Percentiles rank a stretch among this genome's conserved stretches.
These are phyloP conservation scores for Carposina sasakii DNA, from an alignment of 1,140 invertebrate genomes.

Conservation along the genomic window DNA sequence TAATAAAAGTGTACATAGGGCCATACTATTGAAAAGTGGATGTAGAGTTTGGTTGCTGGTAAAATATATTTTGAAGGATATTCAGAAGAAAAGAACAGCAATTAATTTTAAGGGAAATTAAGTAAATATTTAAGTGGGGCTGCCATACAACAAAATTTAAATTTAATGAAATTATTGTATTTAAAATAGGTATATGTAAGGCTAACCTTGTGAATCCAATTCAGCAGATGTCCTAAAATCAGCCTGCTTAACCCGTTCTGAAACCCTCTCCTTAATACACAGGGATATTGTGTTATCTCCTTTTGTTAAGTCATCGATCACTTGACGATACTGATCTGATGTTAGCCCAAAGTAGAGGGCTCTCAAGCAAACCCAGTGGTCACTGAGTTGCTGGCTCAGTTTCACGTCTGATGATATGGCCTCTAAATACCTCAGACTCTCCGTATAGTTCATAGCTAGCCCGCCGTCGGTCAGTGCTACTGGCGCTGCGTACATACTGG, in stretches of 20 bases:
- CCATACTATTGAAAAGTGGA: no score
- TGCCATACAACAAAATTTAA: no score
- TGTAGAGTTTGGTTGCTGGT: no score
- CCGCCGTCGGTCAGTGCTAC: constrained; percentile 53
- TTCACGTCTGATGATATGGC: constrained; percentile 57
- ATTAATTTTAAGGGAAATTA: no score
- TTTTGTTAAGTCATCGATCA: constrained; percentile 40
- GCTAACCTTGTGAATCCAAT: constrained; percentile 43
- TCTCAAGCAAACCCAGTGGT: constrained; percentile 53
- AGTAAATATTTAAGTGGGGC: no score
- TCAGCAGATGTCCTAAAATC: constrained; percentile 52
- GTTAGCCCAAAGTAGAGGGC: constrained; percentile 38
- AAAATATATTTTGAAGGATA: no score
- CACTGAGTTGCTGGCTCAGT: constrained; percentile 46
- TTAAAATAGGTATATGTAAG: no score
- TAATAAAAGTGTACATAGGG: no score
- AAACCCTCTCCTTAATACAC: constrained; percentile 47
- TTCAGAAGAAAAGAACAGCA: no score
- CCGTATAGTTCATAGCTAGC: constrained; percentile 71
- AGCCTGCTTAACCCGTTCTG: constrained; percentile 46
- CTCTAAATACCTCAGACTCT: constrained; percentile 73
- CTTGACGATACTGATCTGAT: constrained; percentile 42
- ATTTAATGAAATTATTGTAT: no score
- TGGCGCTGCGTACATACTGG: constrained; percentile 56
- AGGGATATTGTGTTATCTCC: constrained; percentile 40